Conservation (phyloP, 2,888 invertebrate genomes). For the Lasioglossum zephyrum region DNA sequence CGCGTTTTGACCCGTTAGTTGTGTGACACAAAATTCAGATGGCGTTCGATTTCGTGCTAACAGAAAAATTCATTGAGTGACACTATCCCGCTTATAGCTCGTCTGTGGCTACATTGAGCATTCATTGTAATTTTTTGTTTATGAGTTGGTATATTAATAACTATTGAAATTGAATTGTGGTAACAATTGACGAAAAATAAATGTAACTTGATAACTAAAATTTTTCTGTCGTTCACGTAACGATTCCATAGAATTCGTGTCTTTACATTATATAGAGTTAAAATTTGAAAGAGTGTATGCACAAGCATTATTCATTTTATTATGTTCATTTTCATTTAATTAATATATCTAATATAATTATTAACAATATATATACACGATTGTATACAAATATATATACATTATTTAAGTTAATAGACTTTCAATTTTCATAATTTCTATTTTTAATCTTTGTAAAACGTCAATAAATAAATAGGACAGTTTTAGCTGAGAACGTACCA, state of each 20-base stretch:
- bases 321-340: background rate
- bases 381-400: background rate
- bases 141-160: background rate
- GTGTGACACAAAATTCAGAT: too few relatives aligned
- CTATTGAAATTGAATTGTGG: background rate
- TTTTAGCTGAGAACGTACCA: conserved; percentile 27
- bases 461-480: conserved; percentile 1
- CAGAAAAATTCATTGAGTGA: too few relatives aligned
- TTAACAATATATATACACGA: background rate
- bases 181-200: background rate
- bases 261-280: background rate
- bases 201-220: background rate
- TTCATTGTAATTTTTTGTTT: conserved; percentile 7
- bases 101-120: too few relatives aligned
- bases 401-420: background rate
- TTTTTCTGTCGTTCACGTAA: background rate
- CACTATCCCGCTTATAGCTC: too few relatives aligned
- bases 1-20: too few relatives aligned
- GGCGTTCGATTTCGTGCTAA: too few relatives aligned
- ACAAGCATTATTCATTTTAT: background rate
- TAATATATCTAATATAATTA: background rate
- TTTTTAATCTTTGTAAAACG: background rate
- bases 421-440: background rate
- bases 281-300: background rate
- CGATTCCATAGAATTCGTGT: background rate